Percentiles rank a stretch among this genome's conserved stretches.
These are phyloP conservation scores for Erpetoichthys calabaricus DNA, from an alignment of 2,797 vertebrate genomes.

Conservation along the genomic window DNA sequence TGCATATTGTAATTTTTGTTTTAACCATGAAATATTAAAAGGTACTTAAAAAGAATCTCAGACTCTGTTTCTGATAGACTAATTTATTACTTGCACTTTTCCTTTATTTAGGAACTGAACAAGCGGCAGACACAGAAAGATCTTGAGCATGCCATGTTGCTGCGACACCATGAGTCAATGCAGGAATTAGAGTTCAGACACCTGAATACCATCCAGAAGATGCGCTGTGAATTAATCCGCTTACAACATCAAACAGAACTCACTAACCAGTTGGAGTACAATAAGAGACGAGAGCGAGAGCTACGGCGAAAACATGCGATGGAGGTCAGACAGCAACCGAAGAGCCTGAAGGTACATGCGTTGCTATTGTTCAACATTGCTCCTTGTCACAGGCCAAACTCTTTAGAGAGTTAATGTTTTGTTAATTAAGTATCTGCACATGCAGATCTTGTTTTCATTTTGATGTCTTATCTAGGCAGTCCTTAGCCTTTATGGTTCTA, in stretches of 20 bases:
- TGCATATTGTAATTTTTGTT: no score
- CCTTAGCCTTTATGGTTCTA: no score
- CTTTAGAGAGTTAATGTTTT: no score
- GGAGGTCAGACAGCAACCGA: constrained; percentile 97
- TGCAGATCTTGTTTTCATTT: no score
- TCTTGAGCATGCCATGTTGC: constrained; percentile 91
- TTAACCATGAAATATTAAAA: no score
- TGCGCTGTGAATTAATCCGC: constrained; percentile 81
- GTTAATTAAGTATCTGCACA: no score
- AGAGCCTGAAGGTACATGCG: constrained; percentile 80
- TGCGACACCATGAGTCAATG: constrained; percentile 96
- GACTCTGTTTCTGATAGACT: no score
- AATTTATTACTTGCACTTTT: background rate
- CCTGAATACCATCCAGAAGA: constrained; percentile 86
- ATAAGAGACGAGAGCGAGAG: constrained; percentile 90
- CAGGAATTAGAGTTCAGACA: constrained; percentile 96
- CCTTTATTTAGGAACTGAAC: constrained; percentile 73
- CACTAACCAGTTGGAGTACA: constrained; percentile 97
- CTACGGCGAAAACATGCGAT: constrained; percentile 90
- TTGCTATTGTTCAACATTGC: no score
- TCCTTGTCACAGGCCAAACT: no score
- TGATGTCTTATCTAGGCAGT: no score
- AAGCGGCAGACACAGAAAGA: constrained; percentile 97
- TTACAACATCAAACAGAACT: constrained; percentile 97
- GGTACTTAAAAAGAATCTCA: no score